Conservation (phyloP, 2,888 invertebrate species). For the Diplazon laetatorius region DNA sequence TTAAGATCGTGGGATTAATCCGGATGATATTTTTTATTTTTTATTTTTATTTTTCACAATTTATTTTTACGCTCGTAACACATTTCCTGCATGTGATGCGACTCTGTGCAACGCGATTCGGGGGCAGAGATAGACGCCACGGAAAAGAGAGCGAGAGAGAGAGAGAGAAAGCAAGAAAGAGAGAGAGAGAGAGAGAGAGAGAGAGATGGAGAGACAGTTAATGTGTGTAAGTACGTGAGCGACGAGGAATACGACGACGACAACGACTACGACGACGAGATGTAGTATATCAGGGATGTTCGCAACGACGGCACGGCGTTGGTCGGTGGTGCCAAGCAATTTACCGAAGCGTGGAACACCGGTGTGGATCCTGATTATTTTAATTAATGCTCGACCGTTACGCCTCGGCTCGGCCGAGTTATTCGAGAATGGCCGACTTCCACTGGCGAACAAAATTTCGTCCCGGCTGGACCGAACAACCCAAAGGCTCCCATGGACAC, state of each 20-base stretch:
- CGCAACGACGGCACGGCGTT: constrained; percentile 47
- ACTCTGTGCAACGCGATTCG: constrained; percentile 15
- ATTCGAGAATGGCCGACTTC: constrained; percentile 71
- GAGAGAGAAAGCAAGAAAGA: constrained; percentile 1
- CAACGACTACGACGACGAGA: constrained; percentile 42
- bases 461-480: constrained; percentile 6
- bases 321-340: constrained; percentile 75
- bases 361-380: constrained; percentile 77
- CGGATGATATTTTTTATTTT: constrained; percentile 1
- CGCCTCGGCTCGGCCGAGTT: constrained; percentile 73
- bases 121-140: constrained; percentile 3
- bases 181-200: background rate
- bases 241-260: constrained; percentile 18
- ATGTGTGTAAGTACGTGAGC: constrained; percentile 19
- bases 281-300: constrained; percentile 38
- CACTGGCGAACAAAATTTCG: constrained; percentile 46
- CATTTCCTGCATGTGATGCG: constrained; percentile 40
- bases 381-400: constrained; percentile 76
- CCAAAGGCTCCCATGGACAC: constrained; percentile 32
- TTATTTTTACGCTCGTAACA: constrained; percentile 17
- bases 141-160: background rate
- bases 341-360: constrained; percentile 76
- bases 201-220: background rate
- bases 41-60: constrained; percentile 30
- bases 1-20: constrained; percentile 43